phyloP scores from a whole-genome alignment of 2,797 vertebrate genomes.

The Myiotriccus ornatus region DNA sequence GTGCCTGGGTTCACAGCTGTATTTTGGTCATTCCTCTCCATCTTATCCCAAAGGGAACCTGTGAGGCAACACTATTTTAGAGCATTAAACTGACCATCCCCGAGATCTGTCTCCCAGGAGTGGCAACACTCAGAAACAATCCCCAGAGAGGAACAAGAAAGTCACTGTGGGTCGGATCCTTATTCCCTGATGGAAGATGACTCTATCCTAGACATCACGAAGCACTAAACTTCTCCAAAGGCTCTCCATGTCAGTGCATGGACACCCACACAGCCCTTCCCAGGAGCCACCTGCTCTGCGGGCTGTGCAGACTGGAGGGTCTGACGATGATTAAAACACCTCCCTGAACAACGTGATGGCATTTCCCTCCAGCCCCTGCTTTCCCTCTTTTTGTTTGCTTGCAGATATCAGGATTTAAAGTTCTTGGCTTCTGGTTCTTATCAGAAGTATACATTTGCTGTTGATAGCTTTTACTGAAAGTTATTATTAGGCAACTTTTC shows the following conservation, averaged over 20 bases:
- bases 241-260: not conserved
- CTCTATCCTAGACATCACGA: not conserved
- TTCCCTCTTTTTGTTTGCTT: not conserved
- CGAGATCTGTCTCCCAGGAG: not conserved
- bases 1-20: not conserved
- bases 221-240: not conserved
- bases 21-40: not conserved
- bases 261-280: not conserved
- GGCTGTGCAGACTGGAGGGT: not conserved
- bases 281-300: not conserved
- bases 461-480: conserved; percentile 59
- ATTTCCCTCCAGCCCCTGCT: not conserved
- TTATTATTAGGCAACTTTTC: conserved; percentile 60
- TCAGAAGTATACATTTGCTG: conserved; percentile 35
- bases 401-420: conserved; percentile 18
- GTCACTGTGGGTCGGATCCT: not conserved
- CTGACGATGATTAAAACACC: not conserved
- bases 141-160: accelerated
- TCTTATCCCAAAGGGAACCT: not conserved
- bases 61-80: not conserved
- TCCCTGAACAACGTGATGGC: not conserved
- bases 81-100: not conserved
- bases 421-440: conserved; percentile 35
- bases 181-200: not conserved
- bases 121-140: accelerated